A percentile compares a stretch with the other conserved stretches of the same genome.
phyloP scores from a whole-genome alignment of 2,113 vertebrate species.

The Myrmecobius fasciatus region DNA sequence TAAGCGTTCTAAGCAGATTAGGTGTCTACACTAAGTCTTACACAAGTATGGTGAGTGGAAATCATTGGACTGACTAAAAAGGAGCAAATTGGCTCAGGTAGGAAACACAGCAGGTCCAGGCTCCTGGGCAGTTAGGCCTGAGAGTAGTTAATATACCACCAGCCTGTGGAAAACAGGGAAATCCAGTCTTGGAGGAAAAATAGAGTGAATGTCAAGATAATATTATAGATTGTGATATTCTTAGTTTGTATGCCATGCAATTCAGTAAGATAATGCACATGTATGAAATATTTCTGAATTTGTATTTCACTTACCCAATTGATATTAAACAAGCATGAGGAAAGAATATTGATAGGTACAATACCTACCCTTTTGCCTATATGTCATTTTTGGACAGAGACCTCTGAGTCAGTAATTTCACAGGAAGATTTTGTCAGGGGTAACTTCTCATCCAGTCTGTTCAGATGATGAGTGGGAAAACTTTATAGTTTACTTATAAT shows the following conservation, averaged over 20 bases:
- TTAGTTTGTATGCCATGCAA: neutral
- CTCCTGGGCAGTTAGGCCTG: neutral
- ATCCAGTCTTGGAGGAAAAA: neutral
- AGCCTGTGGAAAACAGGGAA: neutral
- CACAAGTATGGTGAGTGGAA: neutral
- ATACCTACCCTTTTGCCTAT: neutral
- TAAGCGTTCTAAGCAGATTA: neutral
- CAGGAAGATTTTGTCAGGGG: slow-evolving; percentile 38
- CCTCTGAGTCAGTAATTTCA: neutral
- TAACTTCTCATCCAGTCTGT: neutral
- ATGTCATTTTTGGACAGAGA: slow-evolving; percentile 13
- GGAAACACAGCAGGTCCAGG: neutral
- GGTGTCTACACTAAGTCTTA: neutral
- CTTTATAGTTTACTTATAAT: slow-evolving; percentile 14
- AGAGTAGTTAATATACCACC: neutral
- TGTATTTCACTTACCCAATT: neutral
- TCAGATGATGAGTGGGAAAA: neutral
- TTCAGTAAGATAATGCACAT: neutral
- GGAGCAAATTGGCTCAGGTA: neutral
- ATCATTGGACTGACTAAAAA: neutral
- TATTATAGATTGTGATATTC: neutral
- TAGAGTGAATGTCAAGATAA: neutral
- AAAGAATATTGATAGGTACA: neutral
- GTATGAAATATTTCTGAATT: neutral
- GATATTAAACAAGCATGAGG: neutral